Evolutionary conservation across 2,113 vertebrate species (phyloP).

Genomic region (Tragelaphus strepsiceros): DNA sequence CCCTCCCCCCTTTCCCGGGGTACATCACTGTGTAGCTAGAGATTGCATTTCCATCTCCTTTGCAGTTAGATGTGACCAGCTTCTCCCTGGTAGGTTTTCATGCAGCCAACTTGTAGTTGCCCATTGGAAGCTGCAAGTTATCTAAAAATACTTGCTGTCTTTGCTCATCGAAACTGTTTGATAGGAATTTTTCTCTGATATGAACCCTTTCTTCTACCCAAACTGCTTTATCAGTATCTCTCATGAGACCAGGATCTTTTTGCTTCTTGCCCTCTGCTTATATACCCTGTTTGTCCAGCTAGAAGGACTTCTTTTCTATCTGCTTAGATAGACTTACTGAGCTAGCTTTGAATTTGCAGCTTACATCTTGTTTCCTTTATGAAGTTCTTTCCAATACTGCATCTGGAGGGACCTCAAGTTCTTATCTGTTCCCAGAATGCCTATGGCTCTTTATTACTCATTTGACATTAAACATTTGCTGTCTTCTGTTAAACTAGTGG

Average conservation of each 20-base stretch:
- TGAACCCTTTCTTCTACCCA: background rate
- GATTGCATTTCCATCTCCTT: background rate
- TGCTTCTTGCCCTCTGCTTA: background rate
- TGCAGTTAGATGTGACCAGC: background rate
- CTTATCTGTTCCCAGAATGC: background rate
- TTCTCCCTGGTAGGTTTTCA: background rate
- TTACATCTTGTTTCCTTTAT: background rate
- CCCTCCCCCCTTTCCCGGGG: background rate
- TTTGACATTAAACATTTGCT: background rate
- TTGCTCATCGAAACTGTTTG: background rate
- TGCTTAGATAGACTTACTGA: background rate
- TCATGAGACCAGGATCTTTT: background rate
- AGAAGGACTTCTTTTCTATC: background rate
- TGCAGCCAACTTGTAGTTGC: background rate
- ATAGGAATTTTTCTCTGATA: background rate
- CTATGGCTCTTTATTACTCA: background rate
- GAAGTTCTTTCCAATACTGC: background rate
- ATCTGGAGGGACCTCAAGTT: background rate
- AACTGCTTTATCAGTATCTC: background rate
- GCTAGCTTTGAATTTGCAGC: background rate
- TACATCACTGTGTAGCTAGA: background rate
- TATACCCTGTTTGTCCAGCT: background rate
- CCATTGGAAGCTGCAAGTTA: background rate
- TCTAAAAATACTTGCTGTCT: background rate
- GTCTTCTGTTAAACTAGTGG: background rate